Evolutionary conservation across 30 jellyfish, hydroid and myxozoan genomes (phyloP).

Genomic region (Chironex yamaguchii): DNA sequence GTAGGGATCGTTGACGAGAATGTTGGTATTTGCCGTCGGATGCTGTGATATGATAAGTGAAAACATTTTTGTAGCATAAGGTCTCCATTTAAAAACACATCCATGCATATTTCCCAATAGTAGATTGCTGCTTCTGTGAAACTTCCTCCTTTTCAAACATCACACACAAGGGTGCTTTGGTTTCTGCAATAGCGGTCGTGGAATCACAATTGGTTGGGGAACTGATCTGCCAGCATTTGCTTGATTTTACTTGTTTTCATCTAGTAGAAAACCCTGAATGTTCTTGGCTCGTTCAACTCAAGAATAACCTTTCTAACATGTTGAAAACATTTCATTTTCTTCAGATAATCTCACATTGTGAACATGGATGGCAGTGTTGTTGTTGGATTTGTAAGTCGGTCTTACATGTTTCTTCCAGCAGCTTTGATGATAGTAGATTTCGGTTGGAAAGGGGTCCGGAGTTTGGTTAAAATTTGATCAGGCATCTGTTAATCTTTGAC

Average conservation of each 20-base stretch:
- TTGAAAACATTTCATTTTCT: constrained; percentile 7
- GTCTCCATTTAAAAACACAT: constrained; percentile 17
- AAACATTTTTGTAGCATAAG: constrained; percentile 32
- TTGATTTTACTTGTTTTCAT: constrained; percentile 23
- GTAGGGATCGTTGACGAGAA: constrained; percentile 58
- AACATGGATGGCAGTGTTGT: not conserved
- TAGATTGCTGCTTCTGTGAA: constrained; percentile 38
- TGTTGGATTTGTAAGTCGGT: not conserved
- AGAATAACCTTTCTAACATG: not conserved
- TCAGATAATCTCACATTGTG: not conserved
- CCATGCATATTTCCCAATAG: constrained; percentile 22
- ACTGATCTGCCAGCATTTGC: constrained; percentile 31
- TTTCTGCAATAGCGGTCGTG: constrained; percentile 42
- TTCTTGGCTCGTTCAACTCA: constrained; percentile 3
- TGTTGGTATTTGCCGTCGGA: constrained; percentile 28
- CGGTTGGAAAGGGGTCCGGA: constrained; percentile 51
- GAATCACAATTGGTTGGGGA: constrained; percentile 28
- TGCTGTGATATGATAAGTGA: not conserved
- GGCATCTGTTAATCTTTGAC: constrained; percentile 38
- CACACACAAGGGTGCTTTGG: constrained; percentile 38
- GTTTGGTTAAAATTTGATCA: constrained; percentile 37
- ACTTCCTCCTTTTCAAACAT: constrained; percentile 16
- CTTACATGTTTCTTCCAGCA: constrained; percentile 21
- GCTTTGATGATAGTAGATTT: constrained; percentile 1
- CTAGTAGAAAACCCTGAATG: constrained; percentile 7